phyloP scores from a whole-genome alignment of 2,888 invertebrate genomes.

The Andrena dorsata region DNA sequence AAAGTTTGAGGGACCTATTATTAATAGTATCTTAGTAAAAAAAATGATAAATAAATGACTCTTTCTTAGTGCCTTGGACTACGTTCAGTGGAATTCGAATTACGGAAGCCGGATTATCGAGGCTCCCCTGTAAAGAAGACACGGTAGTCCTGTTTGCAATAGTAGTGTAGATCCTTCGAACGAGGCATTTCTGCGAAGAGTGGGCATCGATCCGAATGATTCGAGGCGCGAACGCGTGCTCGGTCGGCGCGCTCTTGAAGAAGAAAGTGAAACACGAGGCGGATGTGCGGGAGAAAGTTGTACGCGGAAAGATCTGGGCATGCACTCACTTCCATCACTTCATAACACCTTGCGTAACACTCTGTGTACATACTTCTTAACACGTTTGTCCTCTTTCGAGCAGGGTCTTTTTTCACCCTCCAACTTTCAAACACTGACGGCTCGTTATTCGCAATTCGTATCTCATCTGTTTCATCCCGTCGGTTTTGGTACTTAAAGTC shows the following conservation, averaged over 20 bases:
- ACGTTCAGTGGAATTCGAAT: no score
- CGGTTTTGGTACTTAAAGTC: neutral
- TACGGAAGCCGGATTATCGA: no score
- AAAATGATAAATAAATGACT: no score
- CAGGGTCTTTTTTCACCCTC: constrained; percentile 16
- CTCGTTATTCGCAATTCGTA: no score
- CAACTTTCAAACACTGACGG: neutral
- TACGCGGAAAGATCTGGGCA: constrained; percentile 70
- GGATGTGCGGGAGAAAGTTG: constrained; percentile 81
- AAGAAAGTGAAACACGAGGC: constrained; percentile 80
- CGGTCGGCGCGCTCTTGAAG: constrained; percentile 21
- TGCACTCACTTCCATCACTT: constrained; percentile 71
- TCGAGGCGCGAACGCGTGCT: neutral
- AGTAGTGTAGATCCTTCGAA: no score
- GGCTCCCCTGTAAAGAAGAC: no score
- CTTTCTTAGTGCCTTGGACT: no score
- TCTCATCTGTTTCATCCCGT: neutral
- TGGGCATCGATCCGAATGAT: neutral
- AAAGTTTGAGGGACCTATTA: no score
- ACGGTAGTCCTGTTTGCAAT: no score
- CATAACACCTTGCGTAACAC: constrained; percentile 71
- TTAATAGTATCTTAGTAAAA: no score
- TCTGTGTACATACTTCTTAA: constrained; percentile 33
- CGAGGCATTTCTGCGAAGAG: no score
- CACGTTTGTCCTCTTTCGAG: neutral